A percentile compares a stretch with the other conserved stretches of the same genome.
Conservation (phyloP, 2,113 vertebrate species). For the Paraplagusia blochii region DNA sequence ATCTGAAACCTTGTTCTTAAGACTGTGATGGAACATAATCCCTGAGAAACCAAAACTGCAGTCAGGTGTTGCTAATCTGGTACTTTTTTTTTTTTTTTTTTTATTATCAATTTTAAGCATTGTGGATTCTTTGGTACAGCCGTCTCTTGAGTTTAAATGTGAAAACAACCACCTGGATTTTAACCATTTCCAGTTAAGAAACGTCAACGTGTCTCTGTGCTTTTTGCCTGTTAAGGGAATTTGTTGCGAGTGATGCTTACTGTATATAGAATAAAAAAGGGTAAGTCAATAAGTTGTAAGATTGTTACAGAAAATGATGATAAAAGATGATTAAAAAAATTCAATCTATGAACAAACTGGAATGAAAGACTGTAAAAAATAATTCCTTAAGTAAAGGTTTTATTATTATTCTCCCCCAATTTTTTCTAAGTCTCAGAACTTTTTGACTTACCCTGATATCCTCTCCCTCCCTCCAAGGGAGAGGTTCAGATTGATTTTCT, state of each 20-base stretch:
- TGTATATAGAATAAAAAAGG: no score
- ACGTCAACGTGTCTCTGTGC: slow-evolving; percentile 5
- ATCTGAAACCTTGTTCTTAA: slow-evolving; percentile 61
- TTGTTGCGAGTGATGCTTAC: no score
- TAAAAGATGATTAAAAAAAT: no score
- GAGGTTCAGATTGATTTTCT: slow-evolving; percentile 1
- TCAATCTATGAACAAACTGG: no score
- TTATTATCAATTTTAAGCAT: slow-evolving; percentile 5
- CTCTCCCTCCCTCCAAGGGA: not conserved
- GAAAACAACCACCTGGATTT: slow-evolving; percentile 4
- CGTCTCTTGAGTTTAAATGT: slow-evolving; percentile 6
- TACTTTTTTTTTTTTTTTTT: slow-evolving; percentile 26
- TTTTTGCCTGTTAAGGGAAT: slow-evolving; percentile 20
- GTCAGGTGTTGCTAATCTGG: slow-evolving; percentile 35
- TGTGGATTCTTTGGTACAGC: slow-evolving; percentile 50
- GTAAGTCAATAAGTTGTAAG: no score
- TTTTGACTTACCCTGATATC: no score
- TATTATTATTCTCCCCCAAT: no score
- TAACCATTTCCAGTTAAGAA: slow-evolving; percentile 12
- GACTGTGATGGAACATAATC: slow-evolving; percentile 71
- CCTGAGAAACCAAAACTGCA: slow-evolving; percentile 65
- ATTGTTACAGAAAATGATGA: no score
- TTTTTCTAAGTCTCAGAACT: no score
- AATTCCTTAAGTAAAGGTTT: no score
- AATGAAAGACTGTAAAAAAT: no score